Percentiles rank a stretch among this genome's conserved stretches.
phyloP scores from a whole-genome alignment of 2,888 invertebrate species.

The Tipula confusa region DNA sequence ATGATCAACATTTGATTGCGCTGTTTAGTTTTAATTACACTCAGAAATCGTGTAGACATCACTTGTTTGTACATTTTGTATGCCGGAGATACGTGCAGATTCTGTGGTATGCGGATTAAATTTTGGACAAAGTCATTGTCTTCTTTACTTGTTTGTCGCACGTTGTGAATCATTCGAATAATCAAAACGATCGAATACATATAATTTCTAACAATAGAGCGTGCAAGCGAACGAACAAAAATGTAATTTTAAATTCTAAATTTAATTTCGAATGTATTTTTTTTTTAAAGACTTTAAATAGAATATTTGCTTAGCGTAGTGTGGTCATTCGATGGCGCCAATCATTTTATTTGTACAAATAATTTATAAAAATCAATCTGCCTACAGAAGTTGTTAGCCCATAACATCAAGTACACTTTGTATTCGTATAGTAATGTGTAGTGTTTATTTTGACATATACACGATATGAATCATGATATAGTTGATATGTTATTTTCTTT shows the following conservation, averaged over 20 bases:
- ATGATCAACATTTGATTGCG: not conserved
- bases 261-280: not conserved
- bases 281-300: not conserved
- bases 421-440: not conserved
- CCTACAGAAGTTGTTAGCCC: not conserved
- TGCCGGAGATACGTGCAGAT: not conserved
- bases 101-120: not conserved
- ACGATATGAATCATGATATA: not conserved
- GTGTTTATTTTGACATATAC: not conserved
- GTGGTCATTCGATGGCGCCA: conserved; percentile 20
- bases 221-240: not conserved
- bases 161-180: too few species aligned
- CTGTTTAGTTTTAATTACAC: not conserved
- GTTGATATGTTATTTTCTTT: not conserved
- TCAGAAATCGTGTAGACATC: not conserved
- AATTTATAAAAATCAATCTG: not conserved
- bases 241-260: not conserved
- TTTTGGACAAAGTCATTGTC: not conserved
- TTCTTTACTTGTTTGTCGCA: too few species aligned
- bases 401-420: not conserved
- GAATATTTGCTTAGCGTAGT: not conserved
- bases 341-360: not conserved
- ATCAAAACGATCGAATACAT: not conserved
- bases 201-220: not conserved
- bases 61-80: too few species aligned